These are phyloP conservation scores for Seira musarum DNA, from an alignment of 2,888 invertebrate genomes.

Conservation along the genomic window DNA sequence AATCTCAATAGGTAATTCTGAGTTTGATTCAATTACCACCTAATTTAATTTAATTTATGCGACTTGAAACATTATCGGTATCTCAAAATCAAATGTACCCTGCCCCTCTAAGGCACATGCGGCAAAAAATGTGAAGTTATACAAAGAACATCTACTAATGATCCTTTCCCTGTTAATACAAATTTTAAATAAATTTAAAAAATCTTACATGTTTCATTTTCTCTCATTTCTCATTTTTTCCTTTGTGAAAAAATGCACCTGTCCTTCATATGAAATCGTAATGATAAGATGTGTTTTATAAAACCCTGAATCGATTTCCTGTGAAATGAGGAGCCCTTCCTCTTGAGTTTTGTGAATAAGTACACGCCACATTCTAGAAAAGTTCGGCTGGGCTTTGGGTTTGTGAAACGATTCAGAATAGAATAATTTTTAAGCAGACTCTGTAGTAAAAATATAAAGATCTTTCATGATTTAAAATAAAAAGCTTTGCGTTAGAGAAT, in stretches of 20 bases:
- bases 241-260: not conserved
- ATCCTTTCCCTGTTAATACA: too few species aligned
- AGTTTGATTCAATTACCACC: conserved; percentile 14
- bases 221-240: not conserved
- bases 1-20: not conserved
- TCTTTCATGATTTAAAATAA: too few species aligned
- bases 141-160: too few species aligned
- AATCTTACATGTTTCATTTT: conserved; percentile 3
- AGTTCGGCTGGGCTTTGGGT: too few species aligned
- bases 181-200: not conserved
- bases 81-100: not conserved
- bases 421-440: too few species aligned
- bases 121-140: too few species aligned
- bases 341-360: too few species aligned
- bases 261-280: not conserved
- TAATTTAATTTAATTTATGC: conserved; percentile 14
- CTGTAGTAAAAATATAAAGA: too few species aligned
- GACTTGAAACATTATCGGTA: not conserved
- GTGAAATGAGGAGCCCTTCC: too few species aligned
- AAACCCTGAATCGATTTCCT: not conserved
- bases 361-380: too few species aligned
- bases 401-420: too few species aligned
- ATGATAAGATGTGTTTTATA: not conserved
- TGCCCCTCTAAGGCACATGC: not conserved
- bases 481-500: too few species aligned